A percentile compares a stretch with the other conserved stretches of the same genome.
phyloP scores from a whole-genome alignment of 2,888 invertebrate species.

The Ophion obscuratus region DNA sequence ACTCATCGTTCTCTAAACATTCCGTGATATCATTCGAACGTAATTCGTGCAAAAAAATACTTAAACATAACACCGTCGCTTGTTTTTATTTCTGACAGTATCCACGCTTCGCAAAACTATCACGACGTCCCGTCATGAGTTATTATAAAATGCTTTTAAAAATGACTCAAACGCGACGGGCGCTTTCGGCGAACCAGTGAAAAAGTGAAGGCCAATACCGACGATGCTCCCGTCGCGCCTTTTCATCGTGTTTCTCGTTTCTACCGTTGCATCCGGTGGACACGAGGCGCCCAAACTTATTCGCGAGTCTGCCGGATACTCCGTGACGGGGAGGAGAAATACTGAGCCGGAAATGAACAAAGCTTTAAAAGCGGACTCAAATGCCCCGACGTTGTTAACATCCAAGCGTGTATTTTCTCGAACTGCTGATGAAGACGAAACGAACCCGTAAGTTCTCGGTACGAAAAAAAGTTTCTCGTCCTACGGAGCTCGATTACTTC shows the following conservation, averaged over 20 bases:
- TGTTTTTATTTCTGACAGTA: constrained; percentile 16
- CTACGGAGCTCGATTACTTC: not conserved
- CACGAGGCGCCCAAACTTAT: not conserved
- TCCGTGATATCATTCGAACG: too few species aligned
- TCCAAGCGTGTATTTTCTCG: not conserved
- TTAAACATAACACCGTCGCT: not conserved
- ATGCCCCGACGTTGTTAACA: not conserved
- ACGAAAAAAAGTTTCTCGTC: not conserved
- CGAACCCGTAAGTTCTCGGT: not conserved
- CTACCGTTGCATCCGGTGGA: not conserved
- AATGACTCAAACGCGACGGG: constrained; percentile 11
- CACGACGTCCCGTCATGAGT: not conserved
- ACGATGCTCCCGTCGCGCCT: constrained; percentile 1
- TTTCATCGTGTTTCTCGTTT: constrained; percentile 27
- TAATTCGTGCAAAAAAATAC: not conserved
- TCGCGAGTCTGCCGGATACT: not conserved
- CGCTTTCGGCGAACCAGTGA: not conserved
- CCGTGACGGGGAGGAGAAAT: not conserved
- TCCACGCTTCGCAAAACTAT: not conserved
- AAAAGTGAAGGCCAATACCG: not conserved
- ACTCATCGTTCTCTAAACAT: too few species aligned
- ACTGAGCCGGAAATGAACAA: not conserved
- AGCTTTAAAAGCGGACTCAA: not conserved
- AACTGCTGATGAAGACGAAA: not conserved
- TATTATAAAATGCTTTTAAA: not conserved